Evolutionary conservation across 2,888 invertebrate genomes (phyloP), one percentile per base, ranked within the genome.

Genomic region (Andrena flavipes): DNA sequence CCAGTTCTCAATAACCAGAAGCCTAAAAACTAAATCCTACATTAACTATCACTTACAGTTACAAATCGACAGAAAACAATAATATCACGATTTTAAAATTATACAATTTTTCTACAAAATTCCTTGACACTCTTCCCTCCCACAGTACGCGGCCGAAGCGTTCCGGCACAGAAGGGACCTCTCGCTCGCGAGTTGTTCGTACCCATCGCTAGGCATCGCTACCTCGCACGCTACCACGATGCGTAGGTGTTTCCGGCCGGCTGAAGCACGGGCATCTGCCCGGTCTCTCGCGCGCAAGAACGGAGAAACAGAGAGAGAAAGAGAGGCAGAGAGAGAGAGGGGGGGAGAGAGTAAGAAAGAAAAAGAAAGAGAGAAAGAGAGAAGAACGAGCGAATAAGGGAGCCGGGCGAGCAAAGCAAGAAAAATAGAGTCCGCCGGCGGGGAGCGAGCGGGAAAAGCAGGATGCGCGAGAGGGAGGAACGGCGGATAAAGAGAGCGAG

Each of bases 201-300:
- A 72, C 76, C 87, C 65, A 81, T 84, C 81, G 77, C 83, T 84
- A 67, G 70, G 54, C 74, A 76, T 79, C 81, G 80, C 80, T 80
- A 80, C 82, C 84, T 84, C 81, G 82, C 82, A 88, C 84, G 84
- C 77, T 86, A 79, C 76, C 83, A 88, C 62, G 82, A 82, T 86
- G 91, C 90, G 92, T 92, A 88, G 91, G 92, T 89, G 91, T 92
- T 91, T 92, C 92, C 91, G 91, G 91, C 85, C 85, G 87, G 86
- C 82, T 85, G 84, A 87, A 86, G 83, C 87, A 86, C 84, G 84
- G 84, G 82, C 89, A 82, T 80, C 83, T 84, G 83, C 86, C 64
- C 75, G 82, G 71, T 80, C 75, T 72, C 81, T 80, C 62, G 63
- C 33, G 63, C 62, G 49, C 79, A 60, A 64, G 42, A 71, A 42